Percentiles rank a stretch among this genome's conserved stretches.
Evolutionary conservation across 2,113 vertebrate species (phyloP).

Genomic region (Catharus minimus): DNA sequence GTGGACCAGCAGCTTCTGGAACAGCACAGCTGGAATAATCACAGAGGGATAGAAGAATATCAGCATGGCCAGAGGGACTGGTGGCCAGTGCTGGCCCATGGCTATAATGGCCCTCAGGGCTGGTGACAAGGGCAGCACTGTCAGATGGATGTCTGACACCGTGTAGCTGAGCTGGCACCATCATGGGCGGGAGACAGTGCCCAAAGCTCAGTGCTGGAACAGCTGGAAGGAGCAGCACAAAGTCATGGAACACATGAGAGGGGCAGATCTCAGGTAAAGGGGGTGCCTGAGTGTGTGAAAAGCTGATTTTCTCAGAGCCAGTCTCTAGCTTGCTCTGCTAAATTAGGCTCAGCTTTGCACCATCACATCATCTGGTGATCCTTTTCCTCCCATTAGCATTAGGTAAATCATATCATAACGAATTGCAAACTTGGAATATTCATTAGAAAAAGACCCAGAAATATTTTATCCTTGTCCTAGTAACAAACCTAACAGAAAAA

Average conservation of each 20-base stretch:
- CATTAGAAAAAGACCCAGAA: not conserved
- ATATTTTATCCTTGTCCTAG: not conserved
- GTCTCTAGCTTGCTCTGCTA: not conserved
- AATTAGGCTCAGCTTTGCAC: not conserved
- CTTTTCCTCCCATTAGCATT: not conserved
- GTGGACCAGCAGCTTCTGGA: accelerated
- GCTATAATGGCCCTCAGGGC: not conserved
- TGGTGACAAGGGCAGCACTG: not conserved
- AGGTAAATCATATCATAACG: not conserved
- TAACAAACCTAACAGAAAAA: not conserved
- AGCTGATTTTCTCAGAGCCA: not conserved
- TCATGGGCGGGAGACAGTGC: not conserved
- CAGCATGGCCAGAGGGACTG: not conserved
- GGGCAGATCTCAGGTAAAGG: not conserved
- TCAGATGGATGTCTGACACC: accelerated
- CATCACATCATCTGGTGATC: accelerated
- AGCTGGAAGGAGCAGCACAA: not conserved
- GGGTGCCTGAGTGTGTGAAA: not conserved
- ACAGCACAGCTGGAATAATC: not conserved
- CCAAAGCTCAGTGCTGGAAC: accelerated
- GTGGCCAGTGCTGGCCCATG: not conserved
- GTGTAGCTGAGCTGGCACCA: accelerated
- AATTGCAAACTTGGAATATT: not conserved
- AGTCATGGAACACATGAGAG: not conserved
- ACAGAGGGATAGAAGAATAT: not conserved